Evolutionary conservation across 2,888 invertebrate species (phyloP).

Genomic region (Bombyx huttoni): DNA sequence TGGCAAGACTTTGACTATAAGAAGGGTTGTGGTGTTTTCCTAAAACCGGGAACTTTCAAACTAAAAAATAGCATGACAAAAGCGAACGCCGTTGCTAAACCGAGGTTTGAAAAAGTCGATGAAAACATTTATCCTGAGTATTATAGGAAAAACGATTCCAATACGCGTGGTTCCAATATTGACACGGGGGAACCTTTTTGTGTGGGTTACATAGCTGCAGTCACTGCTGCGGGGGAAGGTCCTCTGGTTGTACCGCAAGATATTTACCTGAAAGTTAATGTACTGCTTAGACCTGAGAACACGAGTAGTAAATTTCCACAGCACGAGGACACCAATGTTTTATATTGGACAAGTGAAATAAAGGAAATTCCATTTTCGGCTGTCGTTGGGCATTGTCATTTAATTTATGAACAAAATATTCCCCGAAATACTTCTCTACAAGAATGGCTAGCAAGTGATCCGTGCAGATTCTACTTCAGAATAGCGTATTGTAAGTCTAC

Average conservation of each 20-base stretch:
- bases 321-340: conserved; percentile 78
- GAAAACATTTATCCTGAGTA: conserved; percentile 85
- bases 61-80: conserved; percentile 52
- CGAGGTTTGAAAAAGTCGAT: conserved; percentile 71
- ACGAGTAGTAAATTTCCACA: conserved; percentile 75
- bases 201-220: conserved; percentile 78
- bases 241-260: conserved; percentile 68
- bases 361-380: conserved; percentile 70
- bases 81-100: conserved; percentile 21
- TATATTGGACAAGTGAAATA: conserved; percentile 86
- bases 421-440: conserved; percentile 59
- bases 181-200: conserved; percentile 84
- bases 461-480: conserved; percentile 81
- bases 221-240: conserved; percentile 68
- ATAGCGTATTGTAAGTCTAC: conserved; percentile 75
- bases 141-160: conserved; percentile 81
- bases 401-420: conserved; percentile 75
- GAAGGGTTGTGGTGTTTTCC: conserved; percentile 78
- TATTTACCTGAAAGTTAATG: conserved; percentile 76
- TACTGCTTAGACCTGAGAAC: conserved; percentile 84
- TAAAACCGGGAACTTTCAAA: conserved; percentile 75
- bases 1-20: conserved; percentile 76
- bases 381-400: conserved; percentile 79
- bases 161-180: conserved; percentile 78
- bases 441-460: conserved; percentile 76